These are phyloP conservation scores for Gallinago jamesoni DNA, from an alignment of 2,113 vertebrate genomes.

Conservation along the genomic window DNA sequence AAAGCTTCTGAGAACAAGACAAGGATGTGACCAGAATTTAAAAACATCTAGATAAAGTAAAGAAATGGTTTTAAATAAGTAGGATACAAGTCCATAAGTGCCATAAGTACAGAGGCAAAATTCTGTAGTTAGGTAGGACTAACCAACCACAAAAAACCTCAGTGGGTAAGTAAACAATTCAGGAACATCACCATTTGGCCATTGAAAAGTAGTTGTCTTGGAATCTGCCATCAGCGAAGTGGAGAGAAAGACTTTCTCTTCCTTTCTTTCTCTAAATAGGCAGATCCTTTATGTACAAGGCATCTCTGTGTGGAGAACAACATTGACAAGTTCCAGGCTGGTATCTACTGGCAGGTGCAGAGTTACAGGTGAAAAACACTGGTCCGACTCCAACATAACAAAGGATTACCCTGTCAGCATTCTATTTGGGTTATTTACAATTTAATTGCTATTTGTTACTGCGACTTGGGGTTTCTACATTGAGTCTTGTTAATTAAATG, in stretches of 20 bases:
- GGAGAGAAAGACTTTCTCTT: neutral
- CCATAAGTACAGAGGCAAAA: neutral
- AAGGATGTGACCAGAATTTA: neutral
- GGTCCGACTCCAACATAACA: neutral
- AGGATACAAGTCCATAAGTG: neutral
- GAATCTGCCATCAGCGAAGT: neutral
- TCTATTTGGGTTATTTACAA: neutral
- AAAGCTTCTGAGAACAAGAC: neutral
- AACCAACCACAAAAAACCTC: neutral
- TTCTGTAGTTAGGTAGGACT: neutral
- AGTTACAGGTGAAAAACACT: neutral
- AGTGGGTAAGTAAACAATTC: neutral
- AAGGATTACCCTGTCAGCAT: neutral
- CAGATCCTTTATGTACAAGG: neutral
- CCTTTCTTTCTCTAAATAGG: neutral
- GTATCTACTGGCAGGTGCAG: neutral
- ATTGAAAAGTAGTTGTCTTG: neutral
- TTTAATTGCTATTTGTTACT: neutral
- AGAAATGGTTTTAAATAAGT: neutral
- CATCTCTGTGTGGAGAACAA: neutral
- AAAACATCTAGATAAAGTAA: neutral
- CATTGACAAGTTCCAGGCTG: neutral
- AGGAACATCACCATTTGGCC: neutral
- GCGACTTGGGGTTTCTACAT: neutral
- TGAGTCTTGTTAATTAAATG: neutral